Percentiles rank a stretch among this genome's conserved stretches.
These are phyloP conservation scores for Lepidurus arcticus DNA, from an alignment of 1,140 invertebrate genomes.

Conservation along the genomic window DNA sequence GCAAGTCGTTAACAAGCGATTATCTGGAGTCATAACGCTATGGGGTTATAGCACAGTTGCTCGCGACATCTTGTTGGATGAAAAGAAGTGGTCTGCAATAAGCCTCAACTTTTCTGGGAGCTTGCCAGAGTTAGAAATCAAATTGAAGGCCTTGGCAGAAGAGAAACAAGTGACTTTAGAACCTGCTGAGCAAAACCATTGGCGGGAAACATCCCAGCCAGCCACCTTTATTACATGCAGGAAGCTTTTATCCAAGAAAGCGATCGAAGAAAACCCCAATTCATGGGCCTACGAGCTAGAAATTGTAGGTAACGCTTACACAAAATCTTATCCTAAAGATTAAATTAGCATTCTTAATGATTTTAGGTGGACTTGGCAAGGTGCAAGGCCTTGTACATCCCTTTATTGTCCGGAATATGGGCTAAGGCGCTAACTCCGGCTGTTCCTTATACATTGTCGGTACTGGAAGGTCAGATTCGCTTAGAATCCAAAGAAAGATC, in stretches of 20 bases:
- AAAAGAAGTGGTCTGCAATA: neutral
- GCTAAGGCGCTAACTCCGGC: conserved; percentile 27
- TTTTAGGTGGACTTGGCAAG: conserved; percentile 33
- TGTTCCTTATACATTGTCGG: conserved; percentile 12
- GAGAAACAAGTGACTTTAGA: conserved; percentile 27
- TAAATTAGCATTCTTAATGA: conserved; percentile 27
- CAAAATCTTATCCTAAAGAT: conserved; percentile 1
- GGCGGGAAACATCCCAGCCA: neutral
- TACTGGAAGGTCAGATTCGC: neutral
- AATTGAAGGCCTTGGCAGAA: conserved; percentile 34
- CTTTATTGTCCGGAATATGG: conserved; percentile 27
- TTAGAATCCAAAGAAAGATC: neutral
- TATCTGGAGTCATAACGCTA: conserved; percentile 39
- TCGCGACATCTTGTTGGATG: conserved; percentile 8
- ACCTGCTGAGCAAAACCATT: neutral
- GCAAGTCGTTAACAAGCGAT: conserved; percentile 45
- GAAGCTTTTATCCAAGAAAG: conserved; percentile 41
- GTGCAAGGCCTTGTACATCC: conserved; percentile 24
- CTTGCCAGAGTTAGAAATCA: conserved; percentile 16
- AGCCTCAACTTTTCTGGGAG: neutral
- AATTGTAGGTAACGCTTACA: conserved; percentile 40
- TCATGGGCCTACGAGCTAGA: conserved; percentile 39
- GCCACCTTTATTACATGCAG: neutral
- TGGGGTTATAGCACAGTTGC: neutral
- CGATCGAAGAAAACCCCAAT: conserved; percentile 36